A percentile compares a stretch with the other conserved stretches of the same genome.
These are phyloP conservation scores for Drymodes brunneopygia DNA, from an alignment of 2,113 vertebrate species.

Conservation along the genomic window DNA sequence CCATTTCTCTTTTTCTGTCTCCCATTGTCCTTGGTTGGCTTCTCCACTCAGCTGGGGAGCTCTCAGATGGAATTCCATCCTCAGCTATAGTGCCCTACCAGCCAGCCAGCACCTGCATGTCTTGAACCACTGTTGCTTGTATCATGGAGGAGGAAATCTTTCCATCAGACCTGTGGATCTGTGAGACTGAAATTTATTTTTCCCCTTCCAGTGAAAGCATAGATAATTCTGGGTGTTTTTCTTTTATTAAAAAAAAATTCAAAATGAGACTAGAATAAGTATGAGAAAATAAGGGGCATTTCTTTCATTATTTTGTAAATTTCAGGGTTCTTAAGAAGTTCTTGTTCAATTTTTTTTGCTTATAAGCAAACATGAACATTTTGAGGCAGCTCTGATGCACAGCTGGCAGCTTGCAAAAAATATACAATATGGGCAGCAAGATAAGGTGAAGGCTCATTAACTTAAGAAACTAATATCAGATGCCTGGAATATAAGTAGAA, in stretches of 20 bases:
- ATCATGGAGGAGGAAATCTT: neutral
- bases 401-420: constrained; percentile 22
- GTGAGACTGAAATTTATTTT: neutral
- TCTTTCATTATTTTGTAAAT: neutral
- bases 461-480: constrained; percentile 28
- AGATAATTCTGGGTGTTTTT: neutral
- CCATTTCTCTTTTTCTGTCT: neutral
- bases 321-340: neutral
- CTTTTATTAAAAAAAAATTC: neutral
- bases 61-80: neutral
- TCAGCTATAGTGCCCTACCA: neutral
- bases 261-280: neutral
- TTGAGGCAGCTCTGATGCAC: neutral
- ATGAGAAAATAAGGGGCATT: neutral
- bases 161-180: neutral
- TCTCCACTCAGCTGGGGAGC: neutral
- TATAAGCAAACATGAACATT: neutral
- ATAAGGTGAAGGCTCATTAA: constrained; percentile 48
- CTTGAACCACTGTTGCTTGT: neutral
- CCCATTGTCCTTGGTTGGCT: neutral
- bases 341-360: neutral
- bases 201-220: neutral
- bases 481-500: constrained; percentile 4
- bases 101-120: neutral
- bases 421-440: constrained; percentile 32